phyloP scores from a whole-genome alignment of 2,113 vertebrate genomes.

The Octodon degus region DNA sequence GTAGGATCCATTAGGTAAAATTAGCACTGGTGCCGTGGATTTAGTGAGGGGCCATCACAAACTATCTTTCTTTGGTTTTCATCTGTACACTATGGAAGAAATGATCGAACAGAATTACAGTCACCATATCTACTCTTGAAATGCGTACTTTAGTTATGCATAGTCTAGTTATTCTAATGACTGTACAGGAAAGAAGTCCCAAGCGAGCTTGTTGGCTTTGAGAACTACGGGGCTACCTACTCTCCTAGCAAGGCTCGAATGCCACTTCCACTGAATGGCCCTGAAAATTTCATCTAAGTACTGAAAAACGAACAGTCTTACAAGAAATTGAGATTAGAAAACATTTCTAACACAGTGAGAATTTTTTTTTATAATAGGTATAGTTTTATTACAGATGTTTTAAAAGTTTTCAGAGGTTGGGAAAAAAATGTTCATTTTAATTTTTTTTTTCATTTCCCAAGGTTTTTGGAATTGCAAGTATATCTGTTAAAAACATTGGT shows the following conservation, averaged over 20 bases:
- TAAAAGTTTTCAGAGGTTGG: neutral
- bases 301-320: neutral
- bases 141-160: neutral
- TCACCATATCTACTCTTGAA: neutral
- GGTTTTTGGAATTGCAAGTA: neutral
- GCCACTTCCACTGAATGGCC: neutral
- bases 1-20: neutral
- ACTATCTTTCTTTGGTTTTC: neutral
- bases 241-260: neutral
- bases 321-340: neutral
- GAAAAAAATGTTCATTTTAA: neutral
- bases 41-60: neutral
- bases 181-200: neutral
- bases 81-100: neutral
- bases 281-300: neutral
- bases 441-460: neutral
- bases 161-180: neutral
- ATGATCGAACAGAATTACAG: neutral
- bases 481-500: neutral
- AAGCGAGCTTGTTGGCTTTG: neutral
- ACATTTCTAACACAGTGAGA: neutral
- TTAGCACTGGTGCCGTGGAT: neutral
- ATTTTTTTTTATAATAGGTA: neutral
- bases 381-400: neutral
- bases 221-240: accelerated